These are phyloP conservation scores for Xenentodon cancila DNA, from an alignment of 2,797 vertebrate species.

Conservation along the genomic window DNA sequence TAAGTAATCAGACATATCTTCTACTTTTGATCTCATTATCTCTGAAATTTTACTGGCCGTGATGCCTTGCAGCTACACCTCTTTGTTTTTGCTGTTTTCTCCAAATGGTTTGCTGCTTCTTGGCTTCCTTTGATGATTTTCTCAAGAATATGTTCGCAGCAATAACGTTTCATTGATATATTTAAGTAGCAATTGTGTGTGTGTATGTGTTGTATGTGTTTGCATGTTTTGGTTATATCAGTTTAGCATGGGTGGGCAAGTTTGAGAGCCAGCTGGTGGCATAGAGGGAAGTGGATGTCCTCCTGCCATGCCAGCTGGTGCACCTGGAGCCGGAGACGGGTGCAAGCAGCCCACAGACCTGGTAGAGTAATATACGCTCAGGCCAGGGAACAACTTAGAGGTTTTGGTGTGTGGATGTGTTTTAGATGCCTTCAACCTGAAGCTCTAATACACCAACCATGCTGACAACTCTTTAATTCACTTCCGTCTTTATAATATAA, in stretches of 20 bases:
- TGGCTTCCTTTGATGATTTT: too few species aligned
- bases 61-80: too few species aligned
- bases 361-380: conserved; percentile 14
- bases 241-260: conserved; percentile 36
- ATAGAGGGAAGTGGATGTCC: conserved; percentile 49
- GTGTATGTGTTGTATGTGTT: background rate
- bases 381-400: conserved; percentile 26
- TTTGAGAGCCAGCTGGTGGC: conserved; percentile 56
- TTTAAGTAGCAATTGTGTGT: background rate
- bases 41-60: too few species aligned
- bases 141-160: too few species aligned
- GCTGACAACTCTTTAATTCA: background rate
- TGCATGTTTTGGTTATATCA: conserved; percentile 10
- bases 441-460: conserved; percentile 14
- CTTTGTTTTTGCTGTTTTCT: too few species aligned
- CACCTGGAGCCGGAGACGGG: too few species aligned
- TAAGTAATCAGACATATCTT: background rate
- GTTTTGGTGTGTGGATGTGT: background rate
- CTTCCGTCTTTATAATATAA: background rate
- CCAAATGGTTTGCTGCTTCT: too few species aligned
- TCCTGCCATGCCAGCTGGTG: conserved; percentile 62
- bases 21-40: background rate
- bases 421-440: background rate
- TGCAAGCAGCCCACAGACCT: conserved; percentile 10
- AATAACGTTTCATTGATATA: background rate